A percentile compares a stretch with the other conserved stretches of the same genome.
phyloP scores from a whole-genome alignment of 2,797 vertebrate genomes.

The Vireo griseus region DNA sequence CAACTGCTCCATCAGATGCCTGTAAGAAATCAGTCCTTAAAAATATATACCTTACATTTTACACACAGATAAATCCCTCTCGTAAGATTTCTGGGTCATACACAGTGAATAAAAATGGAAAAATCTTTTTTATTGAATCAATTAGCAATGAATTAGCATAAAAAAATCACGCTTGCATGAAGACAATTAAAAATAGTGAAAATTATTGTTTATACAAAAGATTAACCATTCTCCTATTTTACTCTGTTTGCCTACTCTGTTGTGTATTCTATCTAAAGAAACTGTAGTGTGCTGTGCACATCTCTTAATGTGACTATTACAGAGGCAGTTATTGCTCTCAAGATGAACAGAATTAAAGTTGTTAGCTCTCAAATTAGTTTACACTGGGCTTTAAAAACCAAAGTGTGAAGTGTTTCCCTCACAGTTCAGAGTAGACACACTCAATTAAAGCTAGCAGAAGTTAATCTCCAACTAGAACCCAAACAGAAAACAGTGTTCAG shows the following conservation, averaged over 20 bases:
- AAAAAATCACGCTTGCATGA: neutral
- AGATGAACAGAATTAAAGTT: neutral
- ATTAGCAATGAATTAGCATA: neutral
- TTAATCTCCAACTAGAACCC: neutral
- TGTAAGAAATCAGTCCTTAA: slow-evolving; percentile 47
- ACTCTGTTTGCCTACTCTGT: neutral
- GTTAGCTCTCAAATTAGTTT: neutral
- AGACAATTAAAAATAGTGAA: neutral
- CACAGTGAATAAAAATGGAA: neutral
- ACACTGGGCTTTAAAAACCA: neutral
- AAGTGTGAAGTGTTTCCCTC: neutral
- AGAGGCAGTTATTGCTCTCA: neutral
- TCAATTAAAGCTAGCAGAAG: neutral
- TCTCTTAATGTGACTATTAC: neutral
- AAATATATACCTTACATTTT: neutral
- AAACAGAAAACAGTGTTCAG: neutral
- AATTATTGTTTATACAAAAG: neutral
- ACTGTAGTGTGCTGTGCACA: neutral
- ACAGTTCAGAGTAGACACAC: neutral
- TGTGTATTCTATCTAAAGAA: neutral
- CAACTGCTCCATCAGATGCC: slow-evolving; percentile 76
- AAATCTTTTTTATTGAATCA: neutral
- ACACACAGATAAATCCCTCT: neutral
- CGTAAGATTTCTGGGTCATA: neutral
- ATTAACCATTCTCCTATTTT: neutral